Evolutionary conservation across 2,797 vertebrate genomes (phyloP).

Genomic region (Parotocinclus haroldoi): DNA sequence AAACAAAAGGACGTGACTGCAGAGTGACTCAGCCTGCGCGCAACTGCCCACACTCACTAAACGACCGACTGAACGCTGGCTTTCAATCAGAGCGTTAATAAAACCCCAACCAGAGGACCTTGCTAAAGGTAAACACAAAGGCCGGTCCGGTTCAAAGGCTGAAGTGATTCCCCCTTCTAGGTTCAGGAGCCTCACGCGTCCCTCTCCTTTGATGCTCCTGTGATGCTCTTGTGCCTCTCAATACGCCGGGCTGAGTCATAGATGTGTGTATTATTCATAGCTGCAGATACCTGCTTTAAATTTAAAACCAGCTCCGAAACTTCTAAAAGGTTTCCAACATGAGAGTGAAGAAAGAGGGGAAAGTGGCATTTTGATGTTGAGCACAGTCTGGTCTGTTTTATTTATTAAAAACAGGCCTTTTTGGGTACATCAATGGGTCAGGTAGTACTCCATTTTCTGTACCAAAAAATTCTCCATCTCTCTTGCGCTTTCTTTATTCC

Average conservation of each 20-base stretch:
- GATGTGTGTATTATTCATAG: slow-evolving; percentile 47
- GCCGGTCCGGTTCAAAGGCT: slow-evolving; percentile 33
- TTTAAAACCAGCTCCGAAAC: slow-evolving; percentile 26
- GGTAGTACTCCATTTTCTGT: slow-evolving; percentile 2
- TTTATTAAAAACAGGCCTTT: slow-evolving; percentile 21
- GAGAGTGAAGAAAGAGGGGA: not conserved
- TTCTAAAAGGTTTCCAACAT: slow-evolving; percentile 15
- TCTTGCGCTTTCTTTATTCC: too few relatives aligned
- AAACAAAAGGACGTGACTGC: not conserved
- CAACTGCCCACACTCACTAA: slow-evolving; percentile 38
- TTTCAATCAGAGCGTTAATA: too few relatives aligned
- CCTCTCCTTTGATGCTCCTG: slow-evolving; percentile 34
- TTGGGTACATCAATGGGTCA: not conserved
- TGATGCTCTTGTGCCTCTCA: slow-evolving; percentile 7
- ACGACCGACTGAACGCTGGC: not conserved
- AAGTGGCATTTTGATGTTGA: slow-evolving; percentile 6
- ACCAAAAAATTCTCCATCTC: not conserved
- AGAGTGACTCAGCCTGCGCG: slow-evolving; percentile 6
- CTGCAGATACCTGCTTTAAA: slow-evolving; percentile 43
- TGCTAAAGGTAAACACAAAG: slow-evolving; percentile 12
- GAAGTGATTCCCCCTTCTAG: slow-evolving; percentile 26
- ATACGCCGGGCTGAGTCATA: slow-evolving; percentile 39
- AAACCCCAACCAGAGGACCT: not conserved
- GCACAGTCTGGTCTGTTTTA: slow-evolving; percentile 9
- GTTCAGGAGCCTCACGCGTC: slow-evolving; percentile 24